phyloP scores from a whole-genome alignment of 2,113 vertebrate species.

The Amblyornis subalaris region DNA sequence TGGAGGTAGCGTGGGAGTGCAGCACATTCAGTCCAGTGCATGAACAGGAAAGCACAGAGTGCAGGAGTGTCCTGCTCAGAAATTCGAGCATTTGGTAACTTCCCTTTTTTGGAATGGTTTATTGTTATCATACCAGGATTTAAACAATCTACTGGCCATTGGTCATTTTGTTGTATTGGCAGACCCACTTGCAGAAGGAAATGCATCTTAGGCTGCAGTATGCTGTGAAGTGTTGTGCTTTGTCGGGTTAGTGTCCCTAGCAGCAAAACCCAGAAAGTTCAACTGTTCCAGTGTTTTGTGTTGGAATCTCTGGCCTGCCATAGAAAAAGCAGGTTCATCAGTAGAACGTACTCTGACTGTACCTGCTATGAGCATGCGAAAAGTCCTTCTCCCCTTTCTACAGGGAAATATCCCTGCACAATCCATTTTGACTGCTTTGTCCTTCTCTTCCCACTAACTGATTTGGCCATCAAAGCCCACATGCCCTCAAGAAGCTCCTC shows the following conservation, averaged over 20 bases:
- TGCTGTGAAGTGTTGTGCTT: background rate
- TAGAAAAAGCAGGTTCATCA: background rate
- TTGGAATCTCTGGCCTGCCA: background rate
- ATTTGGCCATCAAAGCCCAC: background rate
- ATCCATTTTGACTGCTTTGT: background rate
- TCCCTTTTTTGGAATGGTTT: background rate
- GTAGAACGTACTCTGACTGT: background rate
- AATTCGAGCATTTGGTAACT: background rate
- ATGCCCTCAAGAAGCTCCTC: background rate
- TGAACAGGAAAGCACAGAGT: background rate
- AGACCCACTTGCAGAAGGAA: background rate
- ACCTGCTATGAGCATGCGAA: background rate
- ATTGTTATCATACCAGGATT: background rate
- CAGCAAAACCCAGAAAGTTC: background rate
- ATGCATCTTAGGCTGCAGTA: background rate
- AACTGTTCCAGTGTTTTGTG: background rate
- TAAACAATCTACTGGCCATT: background rate
- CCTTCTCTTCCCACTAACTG: background rate
- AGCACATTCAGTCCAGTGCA: background rate
- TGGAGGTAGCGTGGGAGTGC: background rate
- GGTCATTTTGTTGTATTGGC: background rate
- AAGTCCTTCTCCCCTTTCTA: background rate
- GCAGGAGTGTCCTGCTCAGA: background rate
- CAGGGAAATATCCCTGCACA: background rate
- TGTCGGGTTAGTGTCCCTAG: background rate